Base-by-base conservation (phyloP, 2,113 vertebrate genomes). In the Oriolus oriolus region DNA sequence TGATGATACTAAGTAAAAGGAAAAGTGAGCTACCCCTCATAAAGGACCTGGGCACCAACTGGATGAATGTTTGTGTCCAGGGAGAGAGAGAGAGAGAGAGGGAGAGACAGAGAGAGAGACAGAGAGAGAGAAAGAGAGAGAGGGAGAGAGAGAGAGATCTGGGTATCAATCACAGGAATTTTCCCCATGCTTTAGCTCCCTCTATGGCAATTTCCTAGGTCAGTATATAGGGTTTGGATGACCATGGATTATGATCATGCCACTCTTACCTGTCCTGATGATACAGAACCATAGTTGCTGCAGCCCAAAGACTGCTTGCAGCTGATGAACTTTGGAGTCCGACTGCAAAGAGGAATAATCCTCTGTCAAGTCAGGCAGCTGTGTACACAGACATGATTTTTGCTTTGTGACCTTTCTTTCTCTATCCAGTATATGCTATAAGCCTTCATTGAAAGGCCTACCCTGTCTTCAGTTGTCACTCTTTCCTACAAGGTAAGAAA, bases 321-420 rank as follows among this genome's bases (percentile, higher is more conserved):
- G 26, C 28, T 70, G 10, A 53, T 2, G 5, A 80, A 53, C 30
- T 39, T 87, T 0, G 0, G 66, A 79, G 30, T 52, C 26, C 0
- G 5, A 6, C 7, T 31, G 28, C 41, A 33, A 92, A 57, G 2
- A 47, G 42, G 28, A n/a, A 8, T 26, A 93, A 69, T 64, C 31
- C n/a, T 60, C 14, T 57, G 54, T 11, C 16, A 81, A 42, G 9
- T 57, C 42, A 80, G 52, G 31, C 17, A 77, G 59, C 33, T 78
- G 39, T 64, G 31, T 26, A 41, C 31, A 57, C 31, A 82, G 59
- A 85, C 9, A 33, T 22, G 39, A 50, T 68, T 82, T 84, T 52
- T 2, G 20, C 21, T 61, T 59, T 1, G 0, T 52, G 57, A 61
- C 11, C 9, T 28, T 80, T 71, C 23, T n/a, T 70, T 57, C 7